Base-by-base conservation (phyloP, 2,888 invertebrate species). In the Hypomecis atomaria region DNA sequence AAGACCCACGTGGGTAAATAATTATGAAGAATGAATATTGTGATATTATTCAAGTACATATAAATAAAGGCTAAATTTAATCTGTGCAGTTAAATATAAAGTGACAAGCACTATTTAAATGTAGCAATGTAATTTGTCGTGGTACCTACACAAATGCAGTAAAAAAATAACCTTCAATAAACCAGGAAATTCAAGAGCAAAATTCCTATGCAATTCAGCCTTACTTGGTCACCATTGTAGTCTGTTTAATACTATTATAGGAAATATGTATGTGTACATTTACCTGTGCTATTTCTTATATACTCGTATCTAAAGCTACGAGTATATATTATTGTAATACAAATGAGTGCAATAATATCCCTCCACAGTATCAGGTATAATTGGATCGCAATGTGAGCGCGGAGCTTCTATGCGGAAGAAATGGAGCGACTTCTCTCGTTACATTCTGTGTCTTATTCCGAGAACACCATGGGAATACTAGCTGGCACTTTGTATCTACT, bases 361-460 rank as follows among this genome's bases (percentile, higher is more conserved):
- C 86, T 89, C 81, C 79, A 78, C 78, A 72, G 86, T 90, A 88
- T 90, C 89, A 87, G 82, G 83, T 90, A 90, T 90, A 91, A 92
- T 90, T 89, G 87, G 87, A 88, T 89, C 82, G 90, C 88, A 90
- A 90, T 89, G 89, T 82, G 87, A 90, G 86, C 81, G 80, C 47
- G 37, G 38, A 56, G 81, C 81, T 80, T 86, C 82, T 89, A 92
- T 89, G 92, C 92, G 92, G 92, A 92, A 91, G 88, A 86, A 82
- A 79, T 84, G 83, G 78, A 81, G 84, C 82, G 80, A 78, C 85
- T 84, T 87, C 88, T 92, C 90, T 85, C 70, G 87, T 92, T 92
- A 89, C 92, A 90, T 88, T 88, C 87, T 89, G 83, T 86, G 88
- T 86, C 84, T 87, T 84, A 83, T 92, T 92, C 92, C 77, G 66